Evolutionary conservation across 1,140 invertebrate genomes (phyloP).

Genomic region (Drosophila bocki): DNA sequence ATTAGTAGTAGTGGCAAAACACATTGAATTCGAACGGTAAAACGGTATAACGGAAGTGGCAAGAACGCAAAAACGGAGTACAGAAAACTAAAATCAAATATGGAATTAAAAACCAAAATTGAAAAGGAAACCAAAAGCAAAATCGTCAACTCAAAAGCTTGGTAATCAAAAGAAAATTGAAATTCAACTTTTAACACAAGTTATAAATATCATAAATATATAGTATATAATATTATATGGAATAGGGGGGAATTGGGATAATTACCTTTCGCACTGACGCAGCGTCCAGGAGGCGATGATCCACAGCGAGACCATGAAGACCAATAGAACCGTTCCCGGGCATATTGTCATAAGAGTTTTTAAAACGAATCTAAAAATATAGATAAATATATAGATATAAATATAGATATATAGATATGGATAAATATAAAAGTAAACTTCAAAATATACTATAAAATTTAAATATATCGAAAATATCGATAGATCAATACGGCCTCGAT

Average conservation of each 20-base stretch:
- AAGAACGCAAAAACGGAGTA: constrained; percentile 28
- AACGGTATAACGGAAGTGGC: constrained; percentile 39
- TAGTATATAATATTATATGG: constrained; percentile 35
- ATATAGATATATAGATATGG: too few relatives aligned
- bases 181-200: constrained; percentile 15
- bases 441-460: background rate
- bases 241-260: constrained; percentile 21
- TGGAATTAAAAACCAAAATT: constrained; percentile 14
- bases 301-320: constrained; percentile 99
- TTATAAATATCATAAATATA: constrained; percentile 27
- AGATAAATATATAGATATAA: background rate
- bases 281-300: constrained; percentile 99
- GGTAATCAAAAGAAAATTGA: constrained; percentile 4
- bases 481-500: background rate
- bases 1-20: constrained; percentile 47
- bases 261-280: constrained; percentile 99
- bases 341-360: constrained; percentile 99
- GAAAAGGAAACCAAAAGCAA: constrained; percentile 5
- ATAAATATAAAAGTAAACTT: background rate
- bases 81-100: constrained; percentile 11
- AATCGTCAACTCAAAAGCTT: constrained; percentile 4
- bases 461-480: too few relatives aligned
- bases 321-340: constrained; percentile 98
- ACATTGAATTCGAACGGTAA: constrained; percentile 45
- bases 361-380: constrained; percentile 93